Conservation (phyloP, 92 coral and sea anemone genomes). For the Nematostella vectensis region DNA sequence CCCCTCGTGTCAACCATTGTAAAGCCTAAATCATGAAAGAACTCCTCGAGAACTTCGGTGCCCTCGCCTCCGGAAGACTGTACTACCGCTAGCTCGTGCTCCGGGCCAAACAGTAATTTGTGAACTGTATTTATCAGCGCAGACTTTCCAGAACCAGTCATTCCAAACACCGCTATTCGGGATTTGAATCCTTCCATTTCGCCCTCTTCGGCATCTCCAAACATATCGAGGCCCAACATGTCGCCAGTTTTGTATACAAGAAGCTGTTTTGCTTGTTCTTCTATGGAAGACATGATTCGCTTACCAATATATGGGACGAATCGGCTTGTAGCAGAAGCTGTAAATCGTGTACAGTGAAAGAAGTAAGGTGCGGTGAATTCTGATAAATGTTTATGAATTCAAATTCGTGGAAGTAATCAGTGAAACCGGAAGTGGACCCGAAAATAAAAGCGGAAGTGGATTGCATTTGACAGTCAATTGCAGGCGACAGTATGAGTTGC, state of each 20-base stretch:
- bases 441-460: too few species aligned
- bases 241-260: conserved; percentile 49
- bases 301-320: too few species aligned
- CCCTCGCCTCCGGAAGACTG: conserved; percentile 77
- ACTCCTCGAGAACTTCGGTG: conserved; percentile 48
- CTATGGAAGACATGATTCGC: conserved; percentile 4
- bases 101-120: conserved; percentile 39
- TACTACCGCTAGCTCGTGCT: conserved; percentile 43
- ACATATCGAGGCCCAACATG: conserved; percentile 24
- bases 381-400: too few species aligned
- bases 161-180: conserved; percentile 60
- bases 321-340: too few species aligned
- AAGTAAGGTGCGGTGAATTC: too few species aligned
- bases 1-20: conserved; percentile 64
- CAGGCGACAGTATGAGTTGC: too few species aligned
- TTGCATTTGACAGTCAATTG: too few species aligned
- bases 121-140: conserved; percentile 53
- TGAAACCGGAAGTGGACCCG: too few species aligned
- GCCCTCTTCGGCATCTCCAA: conserved; percentile 51
- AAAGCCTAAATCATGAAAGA: conserved; percentile 29
- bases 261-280: conserved; percentile 38
- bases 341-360: too few species aligned
- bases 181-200: conserved; percentile 50
- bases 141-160: conserved; percentile 72
- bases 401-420: too few species aligned